Evolutionary conservation across 2,888 invertebrate genomes (phyloP).

Genomic region (Ligdia adustata): DNA sequence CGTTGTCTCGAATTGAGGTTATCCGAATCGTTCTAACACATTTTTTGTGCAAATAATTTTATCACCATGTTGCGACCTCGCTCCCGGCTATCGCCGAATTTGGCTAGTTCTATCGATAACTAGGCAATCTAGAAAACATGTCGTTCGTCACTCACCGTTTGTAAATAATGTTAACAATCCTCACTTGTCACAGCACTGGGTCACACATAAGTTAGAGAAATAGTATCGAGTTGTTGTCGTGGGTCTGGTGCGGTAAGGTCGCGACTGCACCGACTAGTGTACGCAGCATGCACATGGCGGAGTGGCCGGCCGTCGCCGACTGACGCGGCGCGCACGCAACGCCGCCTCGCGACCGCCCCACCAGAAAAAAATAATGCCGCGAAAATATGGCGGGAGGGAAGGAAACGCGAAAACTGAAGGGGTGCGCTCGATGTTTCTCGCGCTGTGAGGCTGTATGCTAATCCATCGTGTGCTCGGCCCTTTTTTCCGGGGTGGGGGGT

Average conservation of each 20-base stretch:
- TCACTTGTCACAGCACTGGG: conserved; percentile 54
- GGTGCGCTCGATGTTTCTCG: conserved; percentile 71
- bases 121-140: conserved; percentile 50
- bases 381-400: conserved; percentile 76
- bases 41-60: conserved; percentile 82
- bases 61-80: conserved; percentile 79
- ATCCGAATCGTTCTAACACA: conserved; percentile 78
- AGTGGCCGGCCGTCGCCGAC: conserved; percentile 75
- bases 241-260: conserved; percentile 22
- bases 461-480: conserved; percentile 69
- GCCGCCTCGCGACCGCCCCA: conserved; percentile 51
- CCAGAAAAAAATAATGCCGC: conserved; percentile 67
- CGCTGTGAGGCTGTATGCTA: conserved; percentile 79
- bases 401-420: conserved; percentile 76
- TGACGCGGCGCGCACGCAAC: conserved; percentile 72
- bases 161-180: conserved; percentile 44
- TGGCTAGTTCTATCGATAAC: conserved; percentile 70
- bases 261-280: conserved; percentile 17
- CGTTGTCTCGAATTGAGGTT: conserved; percentile 79
- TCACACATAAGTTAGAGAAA: conserved; percentile 44
- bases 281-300: conserved; percentile 26
- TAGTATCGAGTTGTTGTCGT: conserved; percentile 35
- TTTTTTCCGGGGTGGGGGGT: conserved; percentile 76
- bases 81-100: conserved; percentile 80
- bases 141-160: conserved; percentile 32